These are phyloP conservation scores for Atethmia centrago DNA, from an alignment of 2,888 invertebrate genomes.

Conservation along the genomic window DNA sequence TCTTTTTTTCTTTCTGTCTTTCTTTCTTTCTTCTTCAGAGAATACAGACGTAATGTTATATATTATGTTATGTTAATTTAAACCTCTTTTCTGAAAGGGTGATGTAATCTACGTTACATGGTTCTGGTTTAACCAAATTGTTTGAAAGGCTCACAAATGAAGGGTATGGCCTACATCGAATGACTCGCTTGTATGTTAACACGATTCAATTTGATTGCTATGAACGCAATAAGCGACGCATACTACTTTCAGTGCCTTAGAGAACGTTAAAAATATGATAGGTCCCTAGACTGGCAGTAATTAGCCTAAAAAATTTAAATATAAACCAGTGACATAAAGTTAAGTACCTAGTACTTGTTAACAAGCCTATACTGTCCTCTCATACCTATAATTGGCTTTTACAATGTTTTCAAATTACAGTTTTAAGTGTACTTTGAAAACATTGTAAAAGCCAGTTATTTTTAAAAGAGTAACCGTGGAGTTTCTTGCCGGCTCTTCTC, in stretches of 20 bases:
- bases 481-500: too few relatives aligned
- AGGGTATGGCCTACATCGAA: not conserved
- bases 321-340: too few relatives aligned
- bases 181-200: conserved; percentile 13
- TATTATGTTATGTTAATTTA: not conserved
- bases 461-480: too few relatives aligned
- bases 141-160: not conserved
- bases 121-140: conserved; percentile 4
- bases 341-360: too few relatives aligned
- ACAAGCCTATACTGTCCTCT: too few relatives aligned
- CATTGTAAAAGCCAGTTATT: too few relatives aligned
- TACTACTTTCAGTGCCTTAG: not conserved
- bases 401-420: too few relatives aligned
- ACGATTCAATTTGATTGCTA: conserved; percentile 33
- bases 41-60: too few relatives aligned
- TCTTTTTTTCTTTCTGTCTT: too few relatives aligned
- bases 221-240: not conserved
- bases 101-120: not conserved
- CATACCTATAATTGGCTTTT: too few relatives aligned
- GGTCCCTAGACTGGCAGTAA: not conserved
- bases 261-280: not conserved
- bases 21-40: too few relatives aligned
- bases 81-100: not conserved
- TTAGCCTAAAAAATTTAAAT: not conserved
- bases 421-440: too few relatives aligned